phyloP scores from a whole-genome alignment of 2,797 vertebrate genomes.

The Chiloscyllium punctatum region DNA sequence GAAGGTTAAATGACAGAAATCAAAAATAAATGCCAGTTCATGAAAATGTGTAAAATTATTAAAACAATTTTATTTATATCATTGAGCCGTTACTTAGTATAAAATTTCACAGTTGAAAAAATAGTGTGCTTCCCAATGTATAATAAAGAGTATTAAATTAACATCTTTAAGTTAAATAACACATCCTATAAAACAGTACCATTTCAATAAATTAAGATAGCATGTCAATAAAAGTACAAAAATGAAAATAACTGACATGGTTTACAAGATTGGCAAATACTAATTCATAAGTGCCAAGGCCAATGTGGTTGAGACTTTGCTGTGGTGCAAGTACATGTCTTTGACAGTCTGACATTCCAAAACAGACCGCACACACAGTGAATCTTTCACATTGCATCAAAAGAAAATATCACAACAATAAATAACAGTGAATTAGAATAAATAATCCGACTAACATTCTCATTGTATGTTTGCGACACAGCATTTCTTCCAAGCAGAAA shows the following conservation, averaged over 20 bases:
- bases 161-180: too few species aligned
- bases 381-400: not conserved
- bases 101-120: not conserved
- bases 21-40: not conserved
- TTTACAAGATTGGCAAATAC: not conserved
- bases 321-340: not conserved
- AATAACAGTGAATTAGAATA: not conserved
- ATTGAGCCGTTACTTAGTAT: not conserved
- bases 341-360: not conserved
- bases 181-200: too few species aligned
- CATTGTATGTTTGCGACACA: not conserved
- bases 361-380: not conserved
- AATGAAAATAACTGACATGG: not conserved
- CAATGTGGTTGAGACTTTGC: not conserved
- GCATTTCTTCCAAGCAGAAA: not conserved
- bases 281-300: not conserved
- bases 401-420: not conserved
- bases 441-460: not conserved
- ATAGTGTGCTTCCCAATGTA: too few species aligned
- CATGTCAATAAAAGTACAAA: not conserved
- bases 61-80: not conserved
- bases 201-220: not conserved
- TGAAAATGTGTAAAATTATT: not conserved
- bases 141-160: too few species aligned
- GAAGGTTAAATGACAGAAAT: not conserved